phyloP scores from a whole-genome alignment of 2,113 vertebrate genomes.

The Herpailurus yagouaroundi region DNA sequence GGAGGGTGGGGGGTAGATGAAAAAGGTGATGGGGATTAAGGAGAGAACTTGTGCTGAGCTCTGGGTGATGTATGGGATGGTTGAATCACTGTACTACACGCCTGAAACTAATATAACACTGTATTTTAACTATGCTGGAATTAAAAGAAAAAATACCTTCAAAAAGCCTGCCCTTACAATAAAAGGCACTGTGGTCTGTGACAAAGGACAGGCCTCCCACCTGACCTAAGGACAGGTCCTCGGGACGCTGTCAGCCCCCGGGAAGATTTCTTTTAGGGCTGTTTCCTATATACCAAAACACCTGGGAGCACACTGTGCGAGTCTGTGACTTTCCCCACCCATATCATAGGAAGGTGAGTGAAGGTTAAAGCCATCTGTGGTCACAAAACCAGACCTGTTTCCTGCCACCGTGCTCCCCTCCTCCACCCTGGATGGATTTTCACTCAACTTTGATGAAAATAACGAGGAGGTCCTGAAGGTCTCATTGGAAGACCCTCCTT shows the following conservation, averaged over 20 bases:
- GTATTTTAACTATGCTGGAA: background rate
- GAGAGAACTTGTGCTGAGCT: background rate
- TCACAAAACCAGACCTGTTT: background rate
- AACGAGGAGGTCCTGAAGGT: background rate
- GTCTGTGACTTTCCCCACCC: background rate
- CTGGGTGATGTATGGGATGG: background rate
- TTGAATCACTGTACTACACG: background rate
- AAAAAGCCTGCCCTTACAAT: rapidly evolving
- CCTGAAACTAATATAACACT: background rate
- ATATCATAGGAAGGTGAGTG: background rate
- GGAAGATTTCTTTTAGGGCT: background rate
- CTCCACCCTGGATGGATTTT: background rate
- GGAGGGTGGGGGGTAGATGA: background rate
- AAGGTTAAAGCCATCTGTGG: background rate
- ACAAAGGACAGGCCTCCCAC: rapidly evolving
- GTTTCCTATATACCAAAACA: background rate
- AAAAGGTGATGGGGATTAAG: background rate
- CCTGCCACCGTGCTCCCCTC: background rate
- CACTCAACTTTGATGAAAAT: background rate
- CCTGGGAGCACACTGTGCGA: rapidly evolving
- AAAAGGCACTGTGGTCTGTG: rapidly evolving
- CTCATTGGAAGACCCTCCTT: background rate
- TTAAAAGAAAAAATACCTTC: background rate
- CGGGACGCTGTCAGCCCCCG: background rate
- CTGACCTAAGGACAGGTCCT: background rate